A percentile compares a stretch with the other conserved stretches of the same genome.
Evolutionary conservation across 2,797 vertebrate genomes (phyloP).

Genomic region (Epinephelus awoara): DNA sequence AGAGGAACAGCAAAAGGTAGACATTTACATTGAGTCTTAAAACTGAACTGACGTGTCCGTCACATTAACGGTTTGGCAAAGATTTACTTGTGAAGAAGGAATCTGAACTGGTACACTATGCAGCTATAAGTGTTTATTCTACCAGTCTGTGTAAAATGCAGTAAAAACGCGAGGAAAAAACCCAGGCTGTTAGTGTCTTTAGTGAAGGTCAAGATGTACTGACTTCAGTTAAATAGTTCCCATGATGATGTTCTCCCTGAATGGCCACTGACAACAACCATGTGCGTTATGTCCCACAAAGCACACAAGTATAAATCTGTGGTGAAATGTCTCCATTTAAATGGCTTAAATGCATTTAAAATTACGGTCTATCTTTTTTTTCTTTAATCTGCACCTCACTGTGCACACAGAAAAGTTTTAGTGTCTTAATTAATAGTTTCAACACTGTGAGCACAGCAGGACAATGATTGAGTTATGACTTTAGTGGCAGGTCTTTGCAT

Average conservation of each 20-base stretch:
- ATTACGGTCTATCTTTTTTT: slow-evolving; percentile 7
- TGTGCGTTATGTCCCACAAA: slow-evolving; percentile 49
- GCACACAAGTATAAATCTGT: slow-evolving; percentile 52
- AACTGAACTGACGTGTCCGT: slow-evolving; percentile 14
- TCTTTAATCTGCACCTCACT: slow-evolving; percentile 45
- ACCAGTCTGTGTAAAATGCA: slow-evolving; percentile 16
- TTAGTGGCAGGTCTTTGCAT: slow-evolving; percentile 48
- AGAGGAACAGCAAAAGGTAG: slow-evolving; percentile 31
- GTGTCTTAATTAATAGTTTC: slow-evolving; percentile 56
- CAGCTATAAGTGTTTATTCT: slow-evolving; percentile 51
- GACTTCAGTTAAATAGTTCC: slow-evolving; percentile 13
- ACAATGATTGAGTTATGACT: slow-evolving; percentile 34
- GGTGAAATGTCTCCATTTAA: slow-evolving; percentile 36
- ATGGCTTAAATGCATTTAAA: slow-evolving; percentile 35
- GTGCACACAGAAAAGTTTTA: slow-evolving; percentile 46
- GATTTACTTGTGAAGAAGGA: slow-evolving; percentile 11
- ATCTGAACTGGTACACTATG: slow-evolving; percentile 44
- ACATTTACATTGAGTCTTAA: slow-evolving; percentile 54
- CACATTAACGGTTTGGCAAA: slow-evolving; percentile 18
- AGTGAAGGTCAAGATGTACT: slow-evolving; percentile 5
- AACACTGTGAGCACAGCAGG: slow-evolving; percentile 74
- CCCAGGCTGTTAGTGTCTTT: neutral
- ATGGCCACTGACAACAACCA: slow-evolving; percentile 2
- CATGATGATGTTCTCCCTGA: slow-evolving; percentile 19
- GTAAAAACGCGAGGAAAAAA: slow-evolving; percentile 12